Percentiles rank a stretch among this genome's conserved stretches.
These are phyloP conservation scores for Camponotus floridanus DNA, from an alignment of 1,140 invertebrate genomes.

Conservation along the genomic window DNA sequence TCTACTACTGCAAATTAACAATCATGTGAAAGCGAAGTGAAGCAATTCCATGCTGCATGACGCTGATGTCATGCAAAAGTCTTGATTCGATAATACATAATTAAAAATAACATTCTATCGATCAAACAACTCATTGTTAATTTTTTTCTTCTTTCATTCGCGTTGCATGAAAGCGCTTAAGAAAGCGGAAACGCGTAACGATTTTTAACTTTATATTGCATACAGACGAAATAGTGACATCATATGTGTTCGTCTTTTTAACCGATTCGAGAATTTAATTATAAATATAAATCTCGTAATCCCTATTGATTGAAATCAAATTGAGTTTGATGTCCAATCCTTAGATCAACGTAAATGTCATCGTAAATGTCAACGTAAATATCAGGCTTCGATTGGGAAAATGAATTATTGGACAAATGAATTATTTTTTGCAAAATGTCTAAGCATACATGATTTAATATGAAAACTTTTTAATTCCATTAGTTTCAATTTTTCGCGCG, in stretches of 20 bases:
- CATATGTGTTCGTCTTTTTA: not conserved
- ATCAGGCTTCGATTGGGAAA: not conserved
- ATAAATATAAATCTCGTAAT: not conserved
- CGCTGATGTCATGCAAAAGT: not conserved
- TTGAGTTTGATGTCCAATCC: not conserved
- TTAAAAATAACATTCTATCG: not conserved
- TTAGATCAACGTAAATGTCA: not conserved
- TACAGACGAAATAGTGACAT: not conserved
- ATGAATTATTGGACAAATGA: not conserved
- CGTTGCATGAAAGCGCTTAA: slow-evolving; percentile 45
- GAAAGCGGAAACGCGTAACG: slow-evolving; percentile 46
- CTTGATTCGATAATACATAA: not conserved
- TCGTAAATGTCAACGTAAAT: too few species aligned
- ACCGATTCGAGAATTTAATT: not conserved
- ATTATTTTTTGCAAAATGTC: not conserved
- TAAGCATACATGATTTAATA: not conserved
- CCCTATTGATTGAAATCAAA: not conserved
- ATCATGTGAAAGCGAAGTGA: slow-evolving; percentile 21
- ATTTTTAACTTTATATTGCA: not conserved
- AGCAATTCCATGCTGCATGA: not conserved
- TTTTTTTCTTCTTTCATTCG: slow-evolving; percentile 1
- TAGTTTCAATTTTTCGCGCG: not conserved
- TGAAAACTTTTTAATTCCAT: not conserved
- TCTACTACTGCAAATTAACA: not conserved
- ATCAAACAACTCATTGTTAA: not conserved